These are phyloP conservation scores for Spinus olivaceus DNA, from an alignment of 2,797 vertebrate genomes.

Conservation along the genomic window DNA sequence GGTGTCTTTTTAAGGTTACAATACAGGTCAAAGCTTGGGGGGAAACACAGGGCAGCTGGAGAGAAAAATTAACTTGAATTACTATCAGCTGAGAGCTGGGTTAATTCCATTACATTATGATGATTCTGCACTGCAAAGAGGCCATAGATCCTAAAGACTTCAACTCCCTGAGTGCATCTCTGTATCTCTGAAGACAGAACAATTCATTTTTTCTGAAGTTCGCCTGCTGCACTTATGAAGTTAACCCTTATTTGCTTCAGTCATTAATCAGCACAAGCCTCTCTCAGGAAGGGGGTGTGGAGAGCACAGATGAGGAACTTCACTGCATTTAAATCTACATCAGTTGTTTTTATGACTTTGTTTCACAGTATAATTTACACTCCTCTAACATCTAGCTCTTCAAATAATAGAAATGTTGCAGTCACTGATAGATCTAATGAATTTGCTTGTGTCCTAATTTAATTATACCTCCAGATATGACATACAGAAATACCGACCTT, in stretches of 20 bases:
- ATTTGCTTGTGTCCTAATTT: background rate
- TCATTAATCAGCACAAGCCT: background rate
- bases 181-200: background rate
- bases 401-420: background rate
- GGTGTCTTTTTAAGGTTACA: background rate
- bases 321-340: background rate
- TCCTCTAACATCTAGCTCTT: background rate
- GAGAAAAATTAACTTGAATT: background rate
- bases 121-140: background rate
- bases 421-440: background rate
- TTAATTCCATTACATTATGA: background rate
- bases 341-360: background rate
- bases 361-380: background rate
- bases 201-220: background rate
- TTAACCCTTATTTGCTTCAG: background rate
- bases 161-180: background rate
- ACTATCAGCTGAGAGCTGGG: background rate
- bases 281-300: background rate
- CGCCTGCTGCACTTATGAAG: background rate
- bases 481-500: background rate
- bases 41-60: background rate
- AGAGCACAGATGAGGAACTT: background rate
- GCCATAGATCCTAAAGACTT: background rate
- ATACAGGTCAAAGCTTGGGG: background rate
- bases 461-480: background rate